A percentile compares a stretch with the other conserved stretches of the same genome.
phyloP scores from a whole-genome alignment of 2,888 invertebrate species.

The Dyspetes luteomarginatus region DNA sequence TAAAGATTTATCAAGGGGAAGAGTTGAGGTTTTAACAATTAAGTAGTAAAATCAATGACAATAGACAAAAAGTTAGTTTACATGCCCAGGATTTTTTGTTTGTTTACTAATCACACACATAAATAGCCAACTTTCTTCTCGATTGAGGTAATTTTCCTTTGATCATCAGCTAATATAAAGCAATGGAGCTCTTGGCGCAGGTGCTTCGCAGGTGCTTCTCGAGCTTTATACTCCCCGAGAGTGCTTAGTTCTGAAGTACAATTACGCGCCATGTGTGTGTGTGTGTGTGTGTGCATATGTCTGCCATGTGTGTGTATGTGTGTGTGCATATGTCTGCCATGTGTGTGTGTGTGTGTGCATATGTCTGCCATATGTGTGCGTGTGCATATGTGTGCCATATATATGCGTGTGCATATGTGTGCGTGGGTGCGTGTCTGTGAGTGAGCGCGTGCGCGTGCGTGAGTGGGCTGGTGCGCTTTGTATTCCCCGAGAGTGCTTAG shows the following conservation, averaged over 20 bases:
- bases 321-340: background rate
- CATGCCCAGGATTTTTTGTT: no score
- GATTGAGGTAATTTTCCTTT: background rate
- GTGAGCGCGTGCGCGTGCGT: no score
- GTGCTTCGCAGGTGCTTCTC: background rate
- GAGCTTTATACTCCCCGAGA: background rate
- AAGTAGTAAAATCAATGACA: no score
- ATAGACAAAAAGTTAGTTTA: no score
- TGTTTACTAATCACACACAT: no score
- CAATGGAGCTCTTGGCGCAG: background rate
- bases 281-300: background rate
- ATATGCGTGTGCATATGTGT: background rate
- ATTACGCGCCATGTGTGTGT: no score
- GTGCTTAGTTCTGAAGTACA: background rate
- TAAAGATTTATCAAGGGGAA: no score
- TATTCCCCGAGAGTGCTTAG: background rate
- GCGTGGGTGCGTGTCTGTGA: no score
- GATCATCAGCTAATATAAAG: background rate
- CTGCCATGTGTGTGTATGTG: background rate
- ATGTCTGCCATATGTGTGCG: background rate
- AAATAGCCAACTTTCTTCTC: background rate
- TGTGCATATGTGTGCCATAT: background rate
- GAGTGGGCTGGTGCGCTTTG: background rate
- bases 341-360: no score
- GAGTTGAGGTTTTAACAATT: no score